A percentile compares a stretch with the other conserved stretches of the same genome.
Evolutionary conservation across 2,113 vertebrate species (phyloP).

Genomic region (Coracopsis vasa): DNA sequence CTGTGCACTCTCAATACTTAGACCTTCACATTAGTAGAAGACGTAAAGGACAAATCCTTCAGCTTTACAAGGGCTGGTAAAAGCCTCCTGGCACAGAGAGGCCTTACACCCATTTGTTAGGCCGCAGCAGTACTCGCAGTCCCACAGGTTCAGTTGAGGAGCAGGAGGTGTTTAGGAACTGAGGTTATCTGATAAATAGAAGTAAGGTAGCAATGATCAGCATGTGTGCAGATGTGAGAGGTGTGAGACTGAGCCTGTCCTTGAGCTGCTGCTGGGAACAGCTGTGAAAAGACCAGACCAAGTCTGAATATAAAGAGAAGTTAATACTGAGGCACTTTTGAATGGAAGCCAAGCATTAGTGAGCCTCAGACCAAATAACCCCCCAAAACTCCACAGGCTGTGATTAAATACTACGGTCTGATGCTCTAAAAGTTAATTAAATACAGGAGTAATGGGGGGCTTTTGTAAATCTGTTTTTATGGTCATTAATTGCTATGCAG

Average conservation of each 20-base stretch:
- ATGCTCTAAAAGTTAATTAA: slow-evolving; percentile 65
- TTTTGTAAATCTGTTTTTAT: slow-evolving; percentile 53
- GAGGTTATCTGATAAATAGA: not conserved
- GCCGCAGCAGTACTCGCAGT: not conserved
- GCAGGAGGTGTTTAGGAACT: not conserved
- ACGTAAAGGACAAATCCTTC: not conserved
- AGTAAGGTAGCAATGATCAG: not conserved
- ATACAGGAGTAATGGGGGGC: not conserved
- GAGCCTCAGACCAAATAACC: not conserved
- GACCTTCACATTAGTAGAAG: not conserved
- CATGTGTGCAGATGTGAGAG: not conserved
- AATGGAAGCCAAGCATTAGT: not conserved
- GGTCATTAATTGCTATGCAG: slow-evolving; percentile 43
- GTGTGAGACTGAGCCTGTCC: not conserved
- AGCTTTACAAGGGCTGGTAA: not conserved
- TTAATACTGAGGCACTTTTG: not conserved
- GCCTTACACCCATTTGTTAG: not conserved
- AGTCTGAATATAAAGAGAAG: not conserved
- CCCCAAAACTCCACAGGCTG: slow-evolving; percentile 3
- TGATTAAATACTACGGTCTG: not conserved
- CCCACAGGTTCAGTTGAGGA: not conserved
- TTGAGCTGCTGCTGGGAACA: not conserved
- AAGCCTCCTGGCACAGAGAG: not conserved
- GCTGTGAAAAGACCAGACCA: not conserved
- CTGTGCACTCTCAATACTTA: not conserved